These are phyloP conservation scores for Alviniconcha strummeri DNA, from an alignment of 2,888 invertebrate species.

Conservation along the genomic window DNA sequence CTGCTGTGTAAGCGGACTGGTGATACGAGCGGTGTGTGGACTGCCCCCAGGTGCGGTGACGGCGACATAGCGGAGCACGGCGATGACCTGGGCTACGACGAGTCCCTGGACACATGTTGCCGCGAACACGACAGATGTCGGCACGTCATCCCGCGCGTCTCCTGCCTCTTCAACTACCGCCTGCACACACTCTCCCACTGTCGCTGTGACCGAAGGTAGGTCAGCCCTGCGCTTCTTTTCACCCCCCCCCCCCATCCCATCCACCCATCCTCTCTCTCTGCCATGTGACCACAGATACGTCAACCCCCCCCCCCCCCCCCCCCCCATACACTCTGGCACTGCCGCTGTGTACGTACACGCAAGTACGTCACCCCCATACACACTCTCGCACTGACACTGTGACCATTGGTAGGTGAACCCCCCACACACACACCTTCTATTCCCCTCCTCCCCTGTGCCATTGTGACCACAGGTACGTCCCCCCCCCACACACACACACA, in stretches of 20 bases:
- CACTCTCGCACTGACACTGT: background rate
- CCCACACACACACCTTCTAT: too few relatives aligned
- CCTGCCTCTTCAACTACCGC: constrained; percentile 50
- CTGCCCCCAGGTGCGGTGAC: constrained; percentile 45
- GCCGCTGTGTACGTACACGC: background rate
- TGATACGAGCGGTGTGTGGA: too few relatives aligned
- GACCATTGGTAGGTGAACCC: too few relatives aligned
- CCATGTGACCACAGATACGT: too few relatives aligned
- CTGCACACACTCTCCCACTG: constrained; percentile 52
- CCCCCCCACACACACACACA: too few relatives aligned
- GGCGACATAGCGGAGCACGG: constrained; percentile 51
- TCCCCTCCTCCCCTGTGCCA: too few relatives aligned
- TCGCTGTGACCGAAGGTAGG: constrained; percentile 54
- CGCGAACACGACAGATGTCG: constrained; percentile 55
- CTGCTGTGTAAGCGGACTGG: too few relatives aligned
- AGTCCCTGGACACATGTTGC: constrained; percentile 54
- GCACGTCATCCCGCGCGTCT: constrained; percentile 45
- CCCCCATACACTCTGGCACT: too few relatives aligned
- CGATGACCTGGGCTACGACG: constrained; percentile 51
- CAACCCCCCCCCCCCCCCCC: too few relatives aligned
- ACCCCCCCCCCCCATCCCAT: background rate
- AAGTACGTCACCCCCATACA: background rate
- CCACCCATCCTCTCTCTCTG: background rate
- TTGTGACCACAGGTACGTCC: too few relatives aligned
- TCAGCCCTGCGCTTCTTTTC: background rate